phyloP scores from a whole-genome alignment of 1,140 invertebrate species.

The Carposina sasakii region DNA sequence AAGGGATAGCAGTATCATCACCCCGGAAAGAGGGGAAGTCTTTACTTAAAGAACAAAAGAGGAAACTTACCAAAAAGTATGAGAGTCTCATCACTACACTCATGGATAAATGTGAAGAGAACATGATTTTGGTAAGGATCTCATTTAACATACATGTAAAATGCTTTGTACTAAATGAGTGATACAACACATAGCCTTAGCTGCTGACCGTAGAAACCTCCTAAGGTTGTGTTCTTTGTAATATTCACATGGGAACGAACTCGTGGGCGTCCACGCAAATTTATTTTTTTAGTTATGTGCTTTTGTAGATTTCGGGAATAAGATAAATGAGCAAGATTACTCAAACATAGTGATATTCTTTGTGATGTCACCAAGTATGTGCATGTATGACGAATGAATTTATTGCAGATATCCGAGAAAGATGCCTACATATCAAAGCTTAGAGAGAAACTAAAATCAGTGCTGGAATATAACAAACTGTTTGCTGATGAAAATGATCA shows the following conservation, averaged over 20 bases:
- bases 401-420: constrained; percentile 51
- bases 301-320: too few relatives aligned
- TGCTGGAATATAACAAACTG: constrained; percentile 54
- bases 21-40: constrained; percentile 44
- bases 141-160: constrained; percentile 3
- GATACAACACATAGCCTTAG: too few relatives aligned
- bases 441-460: constrained; percentile 52
- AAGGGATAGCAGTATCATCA: constrained; percentile 34
- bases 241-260: too few relatives aligned
- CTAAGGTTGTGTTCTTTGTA: too few relatives aligned
- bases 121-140: constrained; percentile 40
- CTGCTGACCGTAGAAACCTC: too few relatives aligned
- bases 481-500: constrained; percentile 60
- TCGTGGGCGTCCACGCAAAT: too few relatives aligned
- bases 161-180: too few relatives aligned
- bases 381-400: too few relatives aligned
- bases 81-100: constrained; percentile 51
- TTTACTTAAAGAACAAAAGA: constrained; percentile 50
- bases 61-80: constrained; percentile 56
- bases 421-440: constrained; percentile 51
- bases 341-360: too few relatives aligned
- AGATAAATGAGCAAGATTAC: too few relatives aligned
- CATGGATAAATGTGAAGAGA: constrained; percentile 59
- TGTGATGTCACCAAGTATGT: too few relatives aligned
- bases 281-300: too few relatives aligned